Evolutionary conservation across 1,140 invertebrate species (phyloP), one percentile per base, ranked within the genome.

Genomic region (Rhizoglyphus robini): DNA sequence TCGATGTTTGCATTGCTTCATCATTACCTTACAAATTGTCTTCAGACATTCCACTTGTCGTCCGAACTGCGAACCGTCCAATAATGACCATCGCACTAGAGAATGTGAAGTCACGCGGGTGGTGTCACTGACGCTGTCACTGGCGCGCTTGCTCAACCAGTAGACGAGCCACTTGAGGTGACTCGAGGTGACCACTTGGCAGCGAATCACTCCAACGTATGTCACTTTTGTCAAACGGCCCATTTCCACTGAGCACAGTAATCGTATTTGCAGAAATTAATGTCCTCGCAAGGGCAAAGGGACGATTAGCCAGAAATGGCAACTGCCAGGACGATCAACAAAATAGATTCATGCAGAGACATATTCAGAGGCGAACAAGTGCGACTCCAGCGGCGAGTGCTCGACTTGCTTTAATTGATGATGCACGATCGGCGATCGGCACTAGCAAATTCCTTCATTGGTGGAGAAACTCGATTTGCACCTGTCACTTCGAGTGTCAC

Each of bases 231-330:
- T 41, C 36, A 41, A 41, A 41, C 36, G 36, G 18, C 18, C 18
- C 18, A 18, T 41, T 32, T 25, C 20, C 51, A 32, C 20, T 54
- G 8, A 5, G 51, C 15, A 54, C 51, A 20, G 8, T 54, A 54
- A 54, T 54, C 51, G 51, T 54, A 54, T 54, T 54, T 54, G 51
- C 8, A 27, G 51, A 54, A 54, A 54, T 54, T 54, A 54, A 54
- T 54, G 51, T 54, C 51, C 51, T 54, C 51, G 51, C 41, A 23
- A 46, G 15, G 23, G 41, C 41, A 23, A 23, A 25, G 23, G 51
- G 23, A 54, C 51, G 51, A 54, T 54, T 54, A 54, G 51, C 23
- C 51, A 8, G 36, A 41, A 41, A 41, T 41, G 36, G 36, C 36
- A 11, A 41, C 18, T 11, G 36, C 18, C 36, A 41, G 36, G 36